phyloP scores from a whole-genome alignment of 2,797 vertebrate species.

The Ctenopoma kingsleyae region DNA sequence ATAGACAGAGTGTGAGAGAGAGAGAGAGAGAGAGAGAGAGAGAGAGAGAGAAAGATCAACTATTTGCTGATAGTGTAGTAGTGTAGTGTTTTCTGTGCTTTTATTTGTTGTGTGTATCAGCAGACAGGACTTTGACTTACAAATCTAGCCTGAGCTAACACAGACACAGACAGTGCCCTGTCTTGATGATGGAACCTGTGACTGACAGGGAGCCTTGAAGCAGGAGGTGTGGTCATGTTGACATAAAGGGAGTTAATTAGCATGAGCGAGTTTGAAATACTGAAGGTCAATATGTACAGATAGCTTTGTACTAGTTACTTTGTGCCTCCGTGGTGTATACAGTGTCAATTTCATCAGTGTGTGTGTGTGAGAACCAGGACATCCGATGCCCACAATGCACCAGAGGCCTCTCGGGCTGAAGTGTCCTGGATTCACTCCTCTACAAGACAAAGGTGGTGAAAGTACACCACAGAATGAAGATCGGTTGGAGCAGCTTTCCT shows the following conservation, averaged over 20 bases:
- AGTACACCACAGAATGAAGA: background rate
- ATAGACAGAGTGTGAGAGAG: too few relatives aligned
- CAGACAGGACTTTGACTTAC: slow-evolving; percentile 8
- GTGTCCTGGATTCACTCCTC: slow-evolving; percentile 41
- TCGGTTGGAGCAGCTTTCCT: slow-evolving; percentile 2
- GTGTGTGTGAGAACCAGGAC: slow-evolving; percentile 32
- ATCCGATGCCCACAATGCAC: slow-evolving; percentile 38
- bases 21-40: background rate
- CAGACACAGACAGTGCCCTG: background rate
- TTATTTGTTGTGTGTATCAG: background rate
- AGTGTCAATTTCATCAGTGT: background rate
- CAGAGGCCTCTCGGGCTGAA: slow-evolving; percentile 33
- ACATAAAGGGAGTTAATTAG: slow-evolving; percentile 53
- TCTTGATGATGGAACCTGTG: background rate
- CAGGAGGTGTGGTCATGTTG: slow-evolving; percentile 58
- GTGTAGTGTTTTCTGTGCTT: slow-evolving; percentile 1
- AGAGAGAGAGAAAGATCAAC: too few relatives aligned
- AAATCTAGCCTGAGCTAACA: background rate
- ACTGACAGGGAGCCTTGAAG: slow-evolving; percentile 5
- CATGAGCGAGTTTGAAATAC: background rate
- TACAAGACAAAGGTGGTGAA: slow-evolving; percentile 46
- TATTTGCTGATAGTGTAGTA: too few relatives aligned
- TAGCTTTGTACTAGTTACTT: background rate
- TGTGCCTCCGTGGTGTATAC: background rate
- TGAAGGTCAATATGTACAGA: slow-evolving; percentile 20